Base-by-base conservation (phyloP, 1,140 invertebrate genomes). In the Harpegnathos saltator region DNA sequence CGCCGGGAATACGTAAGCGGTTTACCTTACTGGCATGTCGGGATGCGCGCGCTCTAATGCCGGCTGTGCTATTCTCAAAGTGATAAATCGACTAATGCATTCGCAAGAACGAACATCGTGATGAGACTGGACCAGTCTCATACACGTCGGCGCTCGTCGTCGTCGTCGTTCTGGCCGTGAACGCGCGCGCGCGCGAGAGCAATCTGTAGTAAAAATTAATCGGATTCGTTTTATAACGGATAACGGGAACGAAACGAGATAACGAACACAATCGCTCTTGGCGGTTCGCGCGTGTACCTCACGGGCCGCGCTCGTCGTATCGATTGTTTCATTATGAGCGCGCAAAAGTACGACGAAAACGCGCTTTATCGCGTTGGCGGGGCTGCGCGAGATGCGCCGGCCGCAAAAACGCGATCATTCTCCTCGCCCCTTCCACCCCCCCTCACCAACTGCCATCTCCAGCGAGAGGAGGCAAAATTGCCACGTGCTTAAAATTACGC, bases 81-180 rank as follows among this genome's bases (percentile, higher is more conserved):
- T 69, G 75, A 69, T 69, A 69, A 38, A 80, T 80, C 52, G 52
- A 52, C 69, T 58, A 80, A 80, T 59, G 58, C 52, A 48, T 69
- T 68, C 50, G 75, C 1, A 56, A 69, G 22, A 59, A 0, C 26
- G 65, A 69, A 48, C 2, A 52, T 69, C 48, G 26, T n/a, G 48
- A 77, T 65, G 58, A 44, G 33, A 78, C 62, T 33, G 29, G 1
- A 33, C 1, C 29, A 33, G 19, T 78, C 26, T 69, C 33, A 11
- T 33, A 33, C 24, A 62, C 44, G 14, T 26, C 44, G 26, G 15
- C 14, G n/a, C n/a, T 17, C 38, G 4, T 44, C 26, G n/a, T 24
- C 15, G 9, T 33, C 1, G 38, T 11, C 38, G 38, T 44, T 9
- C 38, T 9, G 38, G 4, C 5, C 5, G 29, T 33, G 5, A 33